Conservation (phyloP, 2,888 invertebrate genomes). For the Caenorhabditis japonica region DNA sequence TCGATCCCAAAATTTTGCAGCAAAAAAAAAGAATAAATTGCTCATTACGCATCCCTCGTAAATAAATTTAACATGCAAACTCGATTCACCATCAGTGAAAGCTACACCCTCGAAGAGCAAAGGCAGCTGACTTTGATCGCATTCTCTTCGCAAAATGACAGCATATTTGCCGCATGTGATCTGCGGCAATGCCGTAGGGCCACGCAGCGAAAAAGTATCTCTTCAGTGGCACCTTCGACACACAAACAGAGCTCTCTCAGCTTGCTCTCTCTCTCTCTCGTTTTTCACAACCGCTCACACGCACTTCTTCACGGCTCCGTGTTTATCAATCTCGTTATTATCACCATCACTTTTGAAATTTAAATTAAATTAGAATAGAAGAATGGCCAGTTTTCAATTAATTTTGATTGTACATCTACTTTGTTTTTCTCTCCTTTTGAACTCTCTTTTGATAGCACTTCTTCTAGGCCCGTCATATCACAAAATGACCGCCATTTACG, state of each 20-base stretch:
- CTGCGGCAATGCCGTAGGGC: slow-evolving; percentile 50
- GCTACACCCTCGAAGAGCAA: background rate
- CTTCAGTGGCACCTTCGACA: slow-evolving; percentile 51
- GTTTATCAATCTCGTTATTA: slow-evolving; percentile 42
- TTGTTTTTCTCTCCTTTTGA: background rate
- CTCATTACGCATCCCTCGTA: slow-evolving; percentile 3
- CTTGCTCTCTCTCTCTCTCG: slow-evolving; percentile 12
- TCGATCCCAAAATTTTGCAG: background rate
- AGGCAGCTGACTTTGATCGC: slow-evolving; percentile 50
- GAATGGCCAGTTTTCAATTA: background rate
- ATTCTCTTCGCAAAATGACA: slow-evolving; percentile 47
- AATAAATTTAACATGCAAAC: no score
- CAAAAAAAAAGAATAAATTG: background rate
- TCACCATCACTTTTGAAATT: no score
- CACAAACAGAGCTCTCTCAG: slow-evolving; percentile 20
- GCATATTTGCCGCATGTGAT: slow-evolving; percentile 52
- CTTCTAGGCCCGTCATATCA: background rate
- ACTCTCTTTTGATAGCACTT: background rate
- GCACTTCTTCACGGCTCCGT: slow-evolving; percentile 30
- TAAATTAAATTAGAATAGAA: slow-evolving; percentile 5
- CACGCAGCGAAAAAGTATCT: slow-evolving; percentile 51
- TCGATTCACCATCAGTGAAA: background rate
- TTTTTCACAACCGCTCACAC: no score
- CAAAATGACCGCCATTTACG: slow-evolving; percentile 71
- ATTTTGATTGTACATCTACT: background rate